Percentiles rank a stretch among this genome's conserved stretches.
These are phyloP conservation scores for Podarcis raffonei DNA, from an alignment of 2,113 vertebrate species.

Conservation along the genomic window DNA sequence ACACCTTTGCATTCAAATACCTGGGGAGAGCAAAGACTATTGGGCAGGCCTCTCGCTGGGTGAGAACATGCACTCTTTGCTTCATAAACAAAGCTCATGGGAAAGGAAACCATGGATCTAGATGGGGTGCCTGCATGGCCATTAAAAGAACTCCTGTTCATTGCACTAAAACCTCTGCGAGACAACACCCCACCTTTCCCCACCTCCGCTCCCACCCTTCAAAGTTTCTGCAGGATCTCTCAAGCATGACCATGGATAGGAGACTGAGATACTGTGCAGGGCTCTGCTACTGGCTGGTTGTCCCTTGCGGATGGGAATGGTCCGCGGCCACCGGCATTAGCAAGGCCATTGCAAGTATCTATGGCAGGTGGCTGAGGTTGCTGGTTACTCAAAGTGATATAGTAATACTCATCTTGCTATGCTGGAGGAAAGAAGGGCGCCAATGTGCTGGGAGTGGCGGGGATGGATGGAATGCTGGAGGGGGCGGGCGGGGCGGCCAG, in stretches of 20 bases:
- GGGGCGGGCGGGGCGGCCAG: slow-evolving; percentile 76
- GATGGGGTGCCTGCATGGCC: slow-evolving; percentile 8
- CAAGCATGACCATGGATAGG: not conserved
- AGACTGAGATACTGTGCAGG: slow-evolving; percentile 67
- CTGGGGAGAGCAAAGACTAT: slow-evolving; percentile 13
- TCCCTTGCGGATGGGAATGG: slow-evolving; percentile 58
- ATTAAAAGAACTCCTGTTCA: slow-evolving; percentile 18
- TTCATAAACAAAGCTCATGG: not conserved
- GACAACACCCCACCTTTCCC: slow-evolving; percentile 43
- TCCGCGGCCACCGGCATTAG: slow-evolving; percentile 64
- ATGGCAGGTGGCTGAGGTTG: slow-evolving; percentile 83
- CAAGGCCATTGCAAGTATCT: slow-evolving; percentile 68
- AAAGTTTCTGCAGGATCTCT: slow-evolving; percentile 49
- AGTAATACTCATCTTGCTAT: slow-evolving; percentile 95
- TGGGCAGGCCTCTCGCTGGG: slow-evolving; percentile 17
- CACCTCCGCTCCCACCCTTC: slow-evolving; percentile 33
- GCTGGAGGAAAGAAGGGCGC: slow-evolving; percentile 75
- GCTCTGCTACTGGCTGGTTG: slow-evolving; percentile 61
- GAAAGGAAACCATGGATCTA: slow-evolving; percentile 10
- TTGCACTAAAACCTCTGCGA: slow-evolving; percentile 33
- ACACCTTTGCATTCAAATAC: slow-evolving; percentile 41
- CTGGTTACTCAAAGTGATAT: slow-evolving; percentile 98
- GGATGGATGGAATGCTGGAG: slow-evolving; percentile 79
- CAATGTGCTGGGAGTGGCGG: slow-evolving; percentile 73
- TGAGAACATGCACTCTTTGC: not conserved